These are phyloP conservation scores for Colletes gigas DNA, from an alignment of 1,140 invertebrate species.

Conservation along the genomic window DNA sequence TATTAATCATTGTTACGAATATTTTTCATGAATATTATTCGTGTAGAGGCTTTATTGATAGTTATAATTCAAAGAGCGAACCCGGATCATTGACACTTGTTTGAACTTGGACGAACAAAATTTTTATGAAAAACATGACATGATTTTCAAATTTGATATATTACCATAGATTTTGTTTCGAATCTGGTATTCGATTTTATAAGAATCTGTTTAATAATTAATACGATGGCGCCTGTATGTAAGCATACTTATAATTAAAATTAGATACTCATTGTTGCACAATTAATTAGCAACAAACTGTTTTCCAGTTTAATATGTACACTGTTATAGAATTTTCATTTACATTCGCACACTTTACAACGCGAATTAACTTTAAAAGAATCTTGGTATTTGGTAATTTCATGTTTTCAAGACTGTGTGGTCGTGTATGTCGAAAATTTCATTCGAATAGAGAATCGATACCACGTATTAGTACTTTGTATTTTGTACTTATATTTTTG, in stretches of 20 bases:
- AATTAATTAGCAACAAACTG: background rate
- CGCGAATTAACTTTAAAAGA: background rate
- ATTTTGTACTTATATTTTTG: slow-evolving; percentile 50
- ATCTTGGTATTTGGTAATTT: slow-evolving; percentile 15
- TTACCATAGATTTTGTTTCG: slow-evolving; percentile 8
- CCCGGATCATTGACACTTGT: background rate
- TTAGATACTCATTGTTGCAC: slow-evolving; percentile 24
- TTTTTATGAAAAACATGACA: background rate
- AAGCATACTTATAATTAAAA: slow-evolving; percentile 1
- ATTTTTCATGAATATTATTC: slow-evolving; percentile 16
- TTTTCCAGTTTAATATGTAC: background rate
- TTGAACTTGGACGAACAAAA: slow-evolving; percentile 3
- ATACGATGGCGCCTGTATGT: background rate
- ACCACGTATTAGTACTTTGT: slow-evolving; percentile 20
- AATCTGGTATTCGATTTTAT: slow-evolving; percentile 42
- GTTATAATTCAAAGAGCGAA: slow-evolving; percentile 16
- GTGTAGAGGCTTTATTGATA: slow-evolving; percentile 25
- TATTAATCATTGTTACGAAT: slow-evolving; percentile 36
- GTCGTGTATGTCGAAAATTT: background rate
- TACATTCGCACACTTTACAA: slow-evolving; percentile 25
- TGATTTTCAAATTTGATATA: slow-evolving; percentile 24
- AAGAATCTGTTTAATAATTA: slow-evolving; percentile 10
- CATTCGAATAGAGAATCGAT: background rate
- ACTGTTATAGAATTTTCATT: background rate
- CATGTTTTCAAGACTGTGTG: background rate